Evolutionary conservation across 2,797 vertebrate species (phyloP), one percentile per base, ranked within the genome.

Genomic region (Sebastes diploproa): DNA sequence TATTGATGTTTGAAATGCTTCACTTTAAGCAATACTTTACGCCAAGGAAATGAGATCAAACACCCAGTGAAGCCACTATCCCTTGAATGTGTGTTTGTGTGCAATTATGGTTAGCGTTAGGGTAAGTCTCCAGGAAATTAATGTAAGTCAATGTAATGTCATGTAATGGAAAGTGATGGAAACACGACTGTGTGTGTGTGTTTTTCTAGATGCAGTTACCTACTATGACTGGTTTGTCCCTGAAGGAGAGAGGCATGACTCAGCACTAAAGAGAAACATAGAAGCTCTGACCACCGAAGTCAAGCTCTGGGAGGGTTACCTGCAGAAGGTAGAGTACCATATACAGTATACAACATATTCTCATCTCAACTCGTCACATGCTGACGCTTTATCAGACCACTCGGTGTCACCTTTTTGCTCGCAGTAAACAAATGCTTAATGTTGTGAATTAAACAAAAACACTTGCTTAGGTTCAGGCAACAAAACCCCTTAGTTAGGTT

Each of bases 271-370:
- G 78, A 92, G 93, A 67, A 91, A 95, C 90, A 89, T 7, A 22
- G 91, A 95, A 36, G 74, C 81, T 29, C 81, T 95, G 69, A 23
- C 2, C 13, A 13, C 85, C 50, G 95, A 96, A 7, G 70, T 96
- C 12, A 75, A 84, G n/a, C 91, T 95, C 1, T 95, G 95, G 95
- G 95, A 96, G 30, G 90, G 93, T 42, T 94, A 95, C 88, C 81
- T 95, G 66, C 65, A 92, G 81, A 94, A 94, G 91, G 94, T 96
- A 74, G 63, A 1, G 18, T 20, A 52, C 50, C 8, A 8, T 52
- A 52, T 20, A 46, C 14, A 46, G 36, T 50, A 42, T 16, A 46
- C 14, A 18, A 46, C 42, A 46, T 7, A 7, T 46, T 46, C 42
- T 16, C 42, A 46, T 46, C 42, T 46, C 42, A 18, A 18, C 42